Conservation (phyloP, 2,888 invertebrate genomes). For the Aromia moschata region DNA sequence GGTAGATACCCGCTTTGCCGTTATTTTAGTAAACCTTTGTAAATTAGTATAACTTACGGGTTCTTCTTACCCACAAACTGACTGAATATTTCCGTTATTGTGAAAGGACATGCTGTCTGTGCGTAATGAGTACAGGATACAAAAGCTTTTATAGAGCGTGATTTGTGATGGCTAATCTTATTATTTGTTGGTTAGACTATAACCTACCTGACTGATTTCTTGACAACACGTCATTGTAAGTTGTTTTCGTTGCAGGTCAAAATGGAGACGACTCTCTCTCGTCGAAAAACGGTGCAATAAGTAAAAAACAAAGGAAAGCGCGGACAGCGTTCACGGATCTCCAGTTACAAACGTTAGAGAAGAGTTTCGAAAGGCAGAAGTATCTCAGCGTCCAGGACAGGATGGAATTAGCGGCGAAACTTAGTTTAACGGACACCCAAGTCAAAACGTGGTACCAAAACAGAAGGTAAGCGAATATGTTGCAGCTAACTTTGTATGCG, state of each 20-base stretch:
- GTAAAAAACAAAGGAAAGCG: slow-evolving; percentile 96
- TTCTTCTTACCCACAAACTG: too few relatives aligned
- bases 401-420: slow-evolving; percentile 96
- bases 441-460: slow-evolving; percentile 99
- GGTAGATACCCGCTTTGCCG: too few relatives aligned
- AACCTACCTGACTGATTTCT: background rate
- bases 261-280: slow-evolving; percentile 84
- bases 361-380: slow-evolving; percentile 96
- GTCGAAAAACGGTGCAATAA: slow-evolving; percentile 67
- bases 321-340: slow-evolving; percentile 99
- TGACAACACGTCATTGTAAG: background rate
- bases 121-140: too few relatives aligned
- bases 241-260: slow-evolving; percentile 70
- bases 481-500: too few relatives aligned
- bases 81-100: too few relatives aligned
- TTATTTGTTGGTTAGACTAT: too few relatives aligned
- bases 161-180: too few relatives aligned
- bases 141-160: too few relatives aligned
- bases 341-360: slow-evolving; percentile 94
- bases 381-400: slow-evolving; percentile 97
- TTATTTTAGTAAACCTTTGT: too few relatives aligned
- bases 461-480: slow-evolving; percentile 92
- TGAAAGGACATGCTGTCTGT: too few relatives aligned
- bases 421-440: slow-evolving; percentile 97
- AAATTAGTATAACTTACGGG: too few relatives aligned